phyloP scores from a whole-genome alignment of 2,113 vertebrate species.

The Prolemur simus region DNA sequence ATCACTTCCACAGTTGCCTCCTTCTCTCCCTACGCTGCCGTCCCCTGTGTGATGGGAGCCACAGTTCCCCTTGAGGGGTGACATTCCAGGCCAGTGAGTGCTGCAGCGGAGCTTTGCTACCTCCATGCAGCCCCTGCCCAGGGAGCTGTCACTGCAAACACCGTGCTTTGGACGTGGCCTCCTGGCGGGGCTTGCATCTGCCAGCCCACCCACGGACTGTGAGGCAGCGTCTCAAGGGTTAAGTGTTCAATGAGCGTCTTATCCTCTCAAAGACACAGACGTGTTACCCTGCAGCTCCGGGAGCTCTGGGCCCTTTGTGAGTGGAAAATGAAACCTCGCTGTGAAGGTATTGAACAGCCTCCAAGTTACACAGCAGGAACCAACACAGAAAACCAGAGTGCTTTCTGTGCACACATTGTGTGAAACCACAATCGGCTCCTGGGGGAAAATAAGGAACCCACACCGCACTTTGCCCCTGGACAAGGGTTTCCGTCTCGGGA shows the following conservation, averaged over 20 bases:
- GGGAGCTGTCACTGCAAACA: not conserved
- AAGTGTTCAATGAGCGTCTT: not conserved
- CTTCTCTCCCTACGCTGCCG: not conserved
- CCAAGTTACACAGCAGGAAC: not conserved
- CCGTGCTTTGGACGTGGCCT: not conserved
- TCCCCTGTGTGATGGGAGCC: not conserved
- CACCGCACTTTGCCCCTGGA: not conserved
- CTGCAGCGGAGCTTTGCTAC: not conserved
- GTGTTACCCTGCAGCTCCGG: not conserved
- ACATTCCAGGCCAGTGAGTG: fast-evolving
- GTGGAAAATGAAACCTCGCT: not conserved
- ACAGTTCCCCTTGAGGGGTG: fast-evolving
- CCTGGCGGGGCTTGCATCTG: fast-evolving
- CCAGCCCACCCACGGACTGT: not conserved
- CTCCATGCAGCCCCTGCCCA: not conserved
- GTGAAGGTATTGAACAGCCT: not conserved
- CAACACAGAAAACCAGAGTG: not conserved
- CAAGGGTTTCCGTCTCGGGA: not conserved
- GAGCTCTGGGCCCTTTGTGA: not conserved
- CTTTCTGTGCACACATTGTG: not conserved
- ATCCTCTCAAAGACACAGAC: not conserved
- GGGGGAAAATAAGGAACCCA: not conserved
- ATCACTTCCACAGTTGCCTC: not conserved
- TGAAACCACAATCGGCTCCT: not conserved
- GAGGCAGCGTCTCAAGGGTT: not conserved